Evolutionary conservation across 2,797 vertebrate species (phyloP), one percentile per base, ranked within the genome.

Genomic region (Aldrovandia affinis): DNA sequence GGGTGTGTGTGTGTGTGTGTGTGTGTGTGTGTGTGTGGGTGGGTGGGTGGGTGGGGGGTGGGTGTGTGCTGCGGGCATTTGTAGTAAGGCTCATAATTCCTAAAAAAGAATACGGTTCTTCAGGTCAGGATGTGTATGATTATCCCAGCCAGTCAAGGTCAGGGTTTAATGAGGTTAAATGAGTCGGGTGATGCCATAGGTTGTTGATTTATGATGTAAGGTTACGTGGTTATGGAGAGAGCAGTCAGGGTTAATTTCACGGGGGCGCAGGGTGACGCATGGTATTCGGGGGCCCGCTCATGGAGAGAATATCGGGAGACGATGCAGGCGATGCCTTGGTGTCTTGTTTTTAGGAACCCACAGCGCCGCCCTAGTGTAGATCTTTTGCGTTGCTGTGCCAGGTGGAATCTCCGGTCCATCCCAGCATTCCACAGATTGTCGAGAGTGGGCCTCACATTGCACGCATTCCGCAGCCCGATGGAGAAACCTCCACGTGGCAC

Each of bases 371-470:
- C n/a, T 84, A 6, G 57, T 84, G 79, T 30, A 55, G 36, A 80
- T 83, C 44, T 78, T 54, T 20, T n/a, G 65, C 52, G 54, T 12
- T 1, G 4, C 63, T 75, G 61, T 36, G 75, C 30, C 47, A 14
- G 42, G 47, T 44, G 63, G 55, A 42, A 81, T 88, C 81, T 83
- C n/a, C 83, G 81, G 81, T 61, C 82, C 68, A 87, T 77, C 80
- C 42, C 80, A 81, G 85, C 84, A 85, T 88, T 81, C 87, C 86
- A 84, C 9, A 55, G 79, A 86, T 83, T 86, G 57, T 88, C 44
- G 57, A 73, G 78, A 82, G 88, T 80, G 80, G 83, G 85, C 85
- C 82, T 85, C 33, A 90, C 81, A 92, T 92, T 88, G 88, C 86
- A 78, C 80, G 86, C 84, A 33, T 82, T 82, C 57, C n/a, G 30